A percentile compares a stretch with the other conserved stretches of the same genome.
Conservation (phyloP, 2,797 vertebrate genomes). For the Aselliscus stoliczkanus region DNA sequence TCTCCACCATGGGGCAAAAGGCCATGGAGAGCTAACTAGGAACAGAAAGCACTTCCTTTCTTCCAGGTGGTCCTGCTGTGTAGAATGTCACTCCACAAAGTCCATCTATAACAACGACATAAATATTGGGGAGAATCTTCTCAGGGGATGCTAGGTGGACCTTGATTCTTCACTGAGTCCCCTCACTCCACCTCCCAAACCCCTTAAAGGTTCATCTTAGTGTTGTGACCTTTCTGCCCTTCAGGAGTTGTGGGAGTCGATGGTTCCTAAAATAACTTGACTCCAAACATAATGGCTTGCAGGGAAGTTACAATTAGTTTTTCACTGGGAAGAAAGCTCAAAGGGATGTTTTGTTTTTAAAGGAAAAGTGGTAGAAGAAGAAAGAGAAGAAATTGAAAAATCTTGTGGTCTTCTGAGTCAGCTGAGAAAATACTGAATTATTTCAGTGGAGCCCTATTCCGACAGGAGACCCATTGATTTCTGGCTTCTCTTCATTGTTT, state of each 20-base stretch:
- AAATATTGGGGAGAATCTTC: background rate
- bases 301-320: conserved; percentile 55
- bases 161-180: background rate
- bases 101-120: background rate
- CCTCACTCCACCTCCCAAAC: background rate
- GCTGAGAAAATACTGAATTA: conserved; percentile 1
- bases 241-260: conserved; percentile 23
- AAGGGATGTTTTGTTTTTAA: background rate
- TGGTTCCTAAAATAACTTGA: conserved; percentile 50
- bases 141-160: background rate
- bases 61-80: background rate
- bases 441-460: background rate
- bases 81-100: background rate
- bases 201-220: background rate
- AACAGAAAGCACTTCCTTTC: background rate
- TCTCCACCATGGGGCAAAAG: background rate
- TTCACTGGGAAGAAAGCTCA: conserved; percentile 51
- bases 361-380: conserved; percentile 13
- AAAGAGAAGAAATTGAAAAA: background rate
- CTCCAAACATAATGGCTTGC: conserved; percentile 30
- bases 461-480: background rate
- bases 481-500: conserved; percentile 13
- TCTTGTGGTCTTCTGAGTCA: background rate
- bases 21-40: background rate
- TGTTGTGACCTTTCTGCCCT: background rate